These are phyloP conservation scores for Hippocampus barbouri DNA, from an alignment of 2,113 vertebrate genomes.

Conservation along the genomic window DNA sequence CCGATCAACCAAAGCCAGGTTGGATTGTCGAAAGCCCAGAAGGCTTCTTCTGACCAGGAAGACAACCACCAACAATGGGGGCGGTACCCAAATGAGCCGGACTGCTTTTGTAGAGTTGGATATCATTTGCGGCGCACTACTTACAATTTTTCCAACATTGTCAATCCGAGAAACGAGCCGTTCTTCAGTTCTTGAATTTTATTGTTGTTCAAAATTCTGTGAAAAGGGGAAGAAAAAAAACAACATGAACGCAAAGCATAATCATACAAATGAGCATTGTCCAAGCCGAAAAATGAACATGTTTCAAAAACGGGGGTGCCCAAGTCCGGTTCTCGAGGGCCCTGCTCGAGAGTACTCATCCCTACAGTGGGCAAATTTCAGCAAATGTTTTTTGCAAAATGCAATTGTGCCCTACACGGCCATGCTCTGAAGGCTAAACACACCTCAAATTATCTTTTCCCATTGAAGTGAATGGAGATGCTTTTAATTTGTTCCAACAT, in stretches of 20 bases:
- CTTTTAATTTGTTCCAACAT: background rate
- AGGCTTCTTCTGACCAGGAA: background rate
- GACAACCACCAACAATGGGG: conserved; percentile 42
- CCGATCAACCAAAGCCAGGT: no score
- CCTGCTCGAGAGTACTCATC: no score
- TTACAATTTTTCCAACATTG: conserved; percentile 91
- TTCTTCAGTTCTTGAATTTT: conserved; percentile 93
- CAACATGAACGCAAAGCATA: background rate
- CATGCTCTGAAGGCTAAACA: no score
- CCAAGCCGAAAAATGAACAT: background rate
- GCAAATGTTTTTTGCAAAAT: no score
- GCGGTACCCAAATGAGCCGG: conserved; percentile 47
- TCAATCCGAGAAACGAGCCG: conserved; percentile 86
- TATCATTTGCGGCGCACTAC: conserved; percentile 40
- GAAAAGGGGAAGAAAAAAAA: conserved; percentile 22
- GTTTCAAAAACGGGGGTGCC: no score
- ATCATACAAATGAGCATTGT: no score
- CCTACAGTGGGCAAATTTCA: no score
- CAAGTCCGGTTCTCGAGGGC: no score
- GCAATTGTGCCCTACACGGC: no score
- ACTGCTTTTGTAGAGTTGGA: no score
- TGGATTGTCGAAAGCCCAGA: background rate
- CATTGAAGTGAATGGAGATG: background rate
- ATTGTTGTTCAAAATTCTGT: conserved; percentile 93
- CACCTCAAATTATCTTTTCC: background rate